Percentiles rank a stretch among this genome's conserved stretches.
Conservation (phyloP, 2,888 invertebrate genomes). For the Slavum lentiscoides region DNA sequence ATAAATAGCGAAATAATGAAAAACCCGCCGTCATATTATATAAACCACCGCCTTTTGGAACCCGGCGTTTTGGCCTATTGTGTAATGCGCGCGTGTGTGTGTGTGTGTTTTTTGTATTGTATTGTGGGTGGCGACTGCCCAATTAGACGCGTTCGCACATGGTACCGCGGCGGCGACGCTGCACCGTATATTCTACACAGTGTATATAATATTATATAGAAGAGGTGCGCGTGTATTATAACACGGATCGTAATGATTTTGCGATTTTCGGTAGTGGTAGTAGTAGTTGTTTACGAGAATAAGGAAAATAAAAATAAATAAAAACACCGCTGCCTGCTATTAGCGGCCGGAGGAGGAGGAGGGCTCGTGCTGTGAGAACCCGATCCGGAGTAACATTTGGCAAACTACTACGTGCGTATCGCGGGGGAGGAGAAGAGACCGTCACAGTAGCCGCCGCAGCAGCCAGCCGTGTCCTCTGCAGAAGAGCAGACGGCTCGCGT, state of each 20-base stretch:
- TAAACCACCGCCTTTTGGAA: too few relatives aligned
- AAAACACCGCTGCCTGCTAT: constrained; percentile 27
- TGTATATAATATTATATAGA: too few relatives aligned
- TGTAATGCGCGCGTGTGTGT: constrained; percentile 1
- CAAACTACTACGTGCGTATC: constrained; percentile 32
- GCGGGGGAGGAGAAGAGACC: background rate
- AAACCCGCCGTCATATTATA: constrained; percentile 17
- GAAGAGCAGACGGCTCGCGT: constrained; percentile 49
- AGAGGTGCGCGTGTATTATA: background rate
- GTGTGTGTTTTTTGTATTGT: constrained; percentile 6
- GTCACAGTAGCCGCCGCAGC: constrained; percentile 42
- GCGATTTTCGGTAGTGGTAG: constrained; percentile 45
- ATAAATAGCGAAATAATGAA: background rate
- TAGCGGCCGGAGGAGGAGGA: constrained; percentile 21
- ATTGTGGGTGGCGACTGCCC: constrained; percentile 5
- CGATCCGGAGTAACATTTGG: constrained; percentile 51
- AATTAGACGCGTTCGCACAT: constrained; percentile 51
- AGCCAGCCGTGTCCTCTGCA: background rate
- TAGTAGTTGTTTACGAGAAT: constrained; percentile 41
- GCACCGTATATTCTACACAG: background rate
- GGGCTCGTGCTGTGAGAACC: constrained; percentile 40
- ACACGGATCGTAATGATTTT: constrained; percentile 42
- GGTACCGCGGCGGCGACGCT: constrained; percentile 6
- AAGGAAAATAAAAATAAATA: background rate
- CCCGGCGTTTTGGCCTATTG: constrained; percentile 14